Evolutionary conservation across 2,113 vertebrate species (phyloP).

Genomic region (Thalassarche chlororhynchos): DNA sequence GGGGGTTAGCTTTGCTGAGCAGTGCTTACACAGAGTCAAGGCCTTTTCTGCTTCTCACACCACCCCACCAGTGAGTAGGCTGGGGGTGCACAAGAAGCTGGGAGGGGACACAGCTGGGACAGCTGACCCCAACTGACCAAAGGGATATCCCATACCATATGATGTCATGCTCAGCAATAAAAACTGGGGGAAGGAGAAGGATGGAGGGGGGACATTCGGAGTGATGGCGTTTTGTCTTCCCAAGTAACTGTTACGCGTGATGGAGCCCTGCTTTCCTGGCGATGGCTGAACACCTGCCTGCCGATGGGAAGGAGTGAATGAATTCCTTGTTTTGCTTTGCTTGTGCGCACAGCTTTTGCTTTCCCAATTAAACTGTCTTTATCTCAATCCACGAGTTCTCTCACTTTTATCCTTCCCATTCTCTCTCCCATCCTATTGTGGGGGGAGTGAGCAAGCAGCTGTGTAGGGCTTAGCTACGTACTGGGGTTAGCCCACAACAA

Average conservation of each 20-base stretch:
- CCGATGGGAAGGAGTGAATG: background rate
- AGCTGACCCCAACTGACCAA: background rate
- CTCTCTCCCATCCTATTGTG: background rate
- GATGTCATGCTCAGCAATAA: background rate
- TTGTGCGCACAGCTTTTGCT: rapidly evolving
- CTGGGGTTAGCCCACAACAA: background rate
- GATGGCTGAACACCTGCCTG: background rate
- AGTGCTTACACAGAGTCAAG: no score
- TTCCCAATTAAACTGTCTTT: background rate
- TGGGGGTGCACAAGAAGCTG: background rate
- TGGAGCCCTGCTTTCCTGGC: background rate
- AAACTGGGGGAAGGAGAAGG: background rate
- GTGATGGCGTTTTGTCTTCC: background rate
- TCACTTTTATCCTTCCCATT: background rate
- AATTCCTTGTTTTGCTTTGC: background rate
- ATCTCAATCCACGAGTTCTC: background rate
- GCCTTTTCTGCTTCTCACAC: background rate
- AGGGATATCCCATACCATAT: background rate
- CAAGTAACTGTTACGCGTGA: background rate
- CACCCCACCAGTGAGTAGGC: rapidly evolving
- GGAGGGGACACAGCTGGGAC: background rate
- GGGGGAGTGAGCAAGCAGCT: background rate
- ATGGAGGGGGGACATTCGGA: rapidly evolving
- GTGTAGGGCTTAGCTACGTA: background rate
- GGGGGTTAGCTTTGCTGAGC: background rate